These are phyloP conservation scores for Pempheris klunzingeri DNA, from an alignment of 2,797 vertebrate genomes.

Conservation along the genomic window DNA sequence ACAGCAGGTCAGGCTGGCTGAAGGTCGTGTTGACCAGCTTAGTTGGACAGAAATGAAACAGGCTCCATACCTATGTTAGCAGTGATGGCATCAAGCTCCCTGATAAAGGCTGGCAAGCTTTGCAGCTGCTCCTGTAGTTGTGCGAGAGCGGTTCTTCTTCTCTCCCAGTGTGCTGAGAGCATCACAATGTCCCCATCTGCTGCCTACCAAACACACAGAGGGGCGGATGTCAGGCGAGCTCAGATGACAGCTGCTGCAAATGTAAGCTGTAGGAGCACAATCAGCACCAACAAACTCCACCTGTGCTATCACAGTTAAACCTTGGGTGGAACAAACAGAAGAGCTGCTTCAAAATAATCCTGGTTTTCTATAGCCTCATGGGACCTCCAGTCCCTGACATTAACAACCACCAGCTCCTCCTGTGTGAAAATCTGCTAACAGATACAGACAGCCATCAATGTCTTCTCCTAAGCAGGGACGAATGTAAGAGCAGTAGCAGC, in stretches of 20 bases:
- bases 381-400: no score
- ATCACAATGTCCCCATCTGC: conserved; percentile 94
- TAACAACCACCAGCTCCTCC: no score
- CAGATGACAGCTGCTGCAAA: neutral
- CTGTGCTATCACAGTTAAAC: neutral
- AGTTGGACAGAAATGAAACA: neutral
- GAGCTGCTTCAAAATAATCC: neutral
- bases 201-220: conserved; percentile 79
- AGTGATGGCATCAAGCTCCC: conserved; percentile 89
- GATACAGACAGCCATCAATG: no score
- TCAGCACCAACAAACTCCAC: neutral
- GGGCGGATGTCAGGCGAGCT: neutral
- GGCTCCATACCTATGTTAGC: conserved; percentile 85
- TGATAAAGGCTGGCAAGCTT: conserved; percentile 88
- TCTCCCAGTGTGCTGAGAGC: conserved; percentile 96
- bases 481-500: no score
- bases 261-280: neutral
- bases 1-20: neutral
- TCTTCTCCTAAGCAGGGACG: no score
- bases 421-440: no score
- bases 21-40: neutral
- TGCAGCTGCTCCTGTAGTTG: conserved; percentile 93
- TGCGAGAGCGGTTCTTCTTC: conserved; percentile 84
- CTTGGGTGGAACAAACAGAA: neutral
- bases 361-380: no score